Base-by-base conservation (phyloP, 2,113 vertebrate genomes). In the Melanotaenia duboulayi region DNA sequence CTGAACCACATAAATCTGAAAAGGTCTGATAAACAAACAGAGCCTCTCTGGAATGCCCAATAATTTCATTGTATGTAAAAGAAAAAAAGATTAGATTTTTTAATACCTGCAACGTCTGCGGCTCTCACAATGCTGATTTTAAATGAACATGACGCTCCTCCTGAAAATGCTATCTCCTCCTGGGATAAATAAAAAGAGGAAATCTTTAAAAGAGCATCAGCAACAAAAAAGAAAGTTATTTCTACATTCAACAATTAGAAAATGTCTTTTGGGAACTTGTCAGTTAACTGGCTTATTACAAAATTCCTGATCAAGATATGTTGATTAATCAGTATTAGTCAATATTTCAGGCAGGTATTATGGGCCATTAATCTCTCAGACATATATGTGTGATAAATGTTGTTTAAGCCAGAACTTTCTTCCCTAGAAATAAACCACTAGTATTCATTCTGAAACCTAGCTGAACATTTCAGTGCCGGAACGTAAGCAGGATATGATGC, bases 21-120 rank as follows among this genome's bases (percentile, higher is more conserved):
- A 78, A 58, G 72, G 65, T 82, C 77, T 25, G 32, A 74, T 79
- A 32, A 80, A 85, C 80, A 89, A 85, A 85, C 77, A 74, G 37
- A 13, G 57, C 44, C 65, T 82, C 51, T 63, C 9, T 67, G 59
- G 69, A 85, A 76, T 71, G 68, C 44, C 39, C 74, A 76, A 85
- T 87, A 76, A 76, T 83, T 83, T 74, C 24, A 56, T 76, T 59
- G 42, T 25, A 19, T 12, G 40, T 5, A 49, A 50, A 17, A 44
- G 44, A 85, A 49, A 63, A 69, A 69, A 16, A 72, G 40, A 82
- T 66, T 22, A 70, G 55, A 32, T 77, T 80, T 35, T 72, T 80
- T 57, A 81, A 78, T 68, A 81, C 52, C 70, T 82, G 67, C 54
- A 65, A 58, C 37, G 60, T 74, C 59, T 68, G 62, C 42, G 67